Conservation (phyloP, 2,797 vertebrate species). For the Syndactyla subalaris region DNA sequence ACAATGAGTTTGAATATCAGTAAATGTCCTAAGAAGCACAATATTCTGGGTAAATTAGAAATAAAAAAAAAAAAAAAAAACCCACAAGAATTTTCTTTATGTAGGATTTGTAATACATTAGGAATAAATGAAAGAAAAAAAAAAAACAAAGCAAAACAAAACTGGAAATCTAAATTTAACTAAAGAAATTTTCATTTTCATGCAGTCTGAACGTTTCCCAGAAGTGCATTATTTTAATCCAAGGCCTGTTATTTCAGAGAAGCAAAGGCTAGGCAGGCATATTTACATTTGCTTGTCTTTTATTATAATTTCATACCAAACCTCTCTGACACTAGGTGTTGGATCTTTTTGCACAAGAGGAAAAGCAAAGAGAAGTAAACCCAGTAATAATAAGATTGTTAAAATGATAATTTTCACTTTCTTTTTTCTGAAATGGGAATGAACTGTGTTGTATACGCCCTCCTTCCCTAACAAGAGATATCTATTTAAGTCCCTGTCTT, state of each 20-base stretch:
- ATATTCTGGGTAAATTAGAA: neutral
- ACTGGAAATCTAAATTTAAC: neutral
- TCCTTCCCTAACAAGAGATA: neutral
- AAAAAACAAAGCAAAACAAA: neutral
- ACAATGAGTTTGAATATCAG: neutral
- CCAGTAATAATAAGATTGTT: neutral
- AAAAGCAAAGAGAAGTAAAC: neutral
- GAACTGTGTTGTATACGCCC: neutral
- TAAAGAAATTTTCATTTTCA: neutral
- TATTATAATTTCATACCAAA: slow-evolving; percentile 10
- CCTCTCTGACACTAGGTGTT: neutral
- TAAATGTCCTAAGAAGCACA: neutral
- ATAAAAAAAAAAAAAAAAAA: neutral
- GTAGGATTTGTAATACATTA: neutral
- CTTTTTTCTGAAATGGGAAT: neutral
- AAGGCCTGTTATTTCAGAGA: neutral
- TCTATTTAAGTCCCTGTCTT: neutral
- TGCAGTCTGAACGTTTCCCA: slow-evolving; percentile 6
- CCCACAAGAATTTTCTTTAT: neutral
- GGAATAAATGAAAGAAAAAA: neutral
- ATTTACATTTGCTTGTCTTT: slow-evolving; percentile 17
- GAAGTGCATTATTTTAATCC: neutral
- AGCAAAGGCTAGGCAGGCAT: neutral
- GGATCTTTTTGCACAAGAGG: neutral
- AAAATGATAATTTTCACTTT: neutral